Percentiles rank a stretch among this genome's conserved stretches.
phyloP scores from a whole-genome alignment of 2,113 vertebrate species.

The Lates calcarifer region DNA sequence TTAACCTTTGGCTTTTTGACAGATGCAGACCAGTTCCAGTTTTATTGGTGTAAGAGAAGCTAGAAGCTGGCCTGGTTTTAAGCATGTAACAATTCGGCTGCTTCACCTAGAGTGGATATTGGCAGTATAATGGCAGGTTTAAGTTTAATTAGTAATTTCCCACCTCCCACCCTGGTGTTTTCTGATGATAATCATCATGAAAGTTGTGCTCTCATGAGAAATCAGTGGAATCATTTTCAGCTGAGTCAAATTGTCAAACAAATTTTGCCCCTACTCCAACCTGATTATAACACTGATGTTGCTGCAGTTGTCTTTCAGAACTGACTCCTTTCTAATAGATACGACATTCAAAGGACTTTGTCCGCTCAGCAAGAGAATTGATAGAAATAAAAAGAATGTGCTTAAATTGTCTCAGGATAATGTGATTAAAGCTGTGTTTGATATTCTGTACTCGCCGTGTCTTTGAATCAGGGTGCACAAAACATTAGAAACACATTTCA shows the following conservation, averaged over 20 bases:
- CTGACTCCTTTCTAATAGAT: background rate
- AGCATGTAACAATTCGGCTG: background rate
- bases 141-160: background rate
- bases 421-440: background rate
- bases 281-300: background rate
- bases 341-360: constrained; percentile 9
- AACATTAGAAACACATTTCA: no score
- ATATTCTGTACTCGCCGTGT: background rate
- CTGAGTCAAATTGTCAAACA: no score
- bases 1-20: constrained; percentile 20
- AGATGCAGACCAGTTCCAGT: background rate
- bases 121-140: background rate
- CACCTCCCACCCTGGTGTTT: background rate
- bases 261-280: background rate
- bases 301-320: no score
- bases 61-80: background rate
- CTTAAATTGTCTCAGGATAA: background rate
- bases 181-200: background rate
- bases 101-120: background rate
- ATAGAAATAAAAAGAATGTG: background rate
- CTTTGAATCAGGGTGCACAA: background rate
- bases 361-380: background rate
- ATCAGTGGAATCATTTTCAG: no score
- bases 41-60: no score
- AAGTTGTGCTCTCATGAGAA: background rate